These are phyloP conservation scores for Augiades crinisus DNA, from an alignment of 2,888 invertebrate species.

Conservation along the genomic window DNA sequence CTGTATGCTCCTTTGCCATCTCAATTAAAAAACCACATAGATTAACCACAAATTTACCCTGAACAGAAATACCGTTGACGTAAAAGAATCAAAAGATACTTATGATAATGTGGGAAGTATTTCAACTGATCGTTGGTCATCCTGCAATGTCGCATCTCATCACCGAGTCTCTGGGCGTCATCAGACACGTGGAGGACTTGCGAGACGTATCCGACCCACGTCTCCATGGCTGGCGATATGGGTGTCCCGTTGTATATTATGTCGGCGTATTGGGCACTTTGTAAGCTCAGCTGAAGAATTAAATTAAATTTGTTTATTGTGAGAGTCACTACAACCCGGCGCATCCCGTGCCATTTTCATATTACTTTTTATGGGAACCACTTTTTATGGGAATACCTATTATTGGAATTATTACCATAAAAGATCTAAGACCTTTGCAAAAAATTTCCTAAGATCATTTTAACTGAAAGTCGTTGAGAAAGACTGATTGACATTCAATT, in stretches of 20 bases:
- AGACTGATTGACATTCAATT: no score
- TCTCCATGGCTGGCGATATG: slow-evolving; percentile 50
- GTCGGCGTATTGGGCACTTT: slow-evolving; percentile 49
- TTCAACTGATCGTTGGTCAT: slow-evolving; percentile 39
- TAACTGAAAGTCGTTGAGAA: no score
- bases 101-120: slow-evolving; percentile 50
- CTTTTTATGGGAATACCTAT: no score
- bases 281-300: slow-evolving; percentile 43
- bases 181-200: slow-evolving; percentile 39
- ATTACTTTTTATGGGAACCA: neutral
- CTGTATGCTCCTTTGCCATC: no score
- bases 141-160: slow-evolving; percentile 44
- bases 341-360: no score
- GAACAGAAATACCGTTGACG: no score
- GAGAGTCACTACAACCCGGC: no score
- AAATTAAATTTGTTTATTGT: neutral
- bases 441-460: no score
- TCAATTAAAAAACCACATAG: no score
- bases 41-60: no score
- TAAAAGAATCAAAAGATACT: slow-evolving; percentile 38
- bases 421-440: no score
- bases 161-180: slow-evolving; percentile 39
- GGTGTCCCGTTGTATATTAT: slow-evolving; percentile 52
- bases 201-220: slow-evolving; percentile 45
- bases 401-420: no score